Conservation (phyloP, 2,888 invertebrate species). For the Torymus tubicola region DNA sequence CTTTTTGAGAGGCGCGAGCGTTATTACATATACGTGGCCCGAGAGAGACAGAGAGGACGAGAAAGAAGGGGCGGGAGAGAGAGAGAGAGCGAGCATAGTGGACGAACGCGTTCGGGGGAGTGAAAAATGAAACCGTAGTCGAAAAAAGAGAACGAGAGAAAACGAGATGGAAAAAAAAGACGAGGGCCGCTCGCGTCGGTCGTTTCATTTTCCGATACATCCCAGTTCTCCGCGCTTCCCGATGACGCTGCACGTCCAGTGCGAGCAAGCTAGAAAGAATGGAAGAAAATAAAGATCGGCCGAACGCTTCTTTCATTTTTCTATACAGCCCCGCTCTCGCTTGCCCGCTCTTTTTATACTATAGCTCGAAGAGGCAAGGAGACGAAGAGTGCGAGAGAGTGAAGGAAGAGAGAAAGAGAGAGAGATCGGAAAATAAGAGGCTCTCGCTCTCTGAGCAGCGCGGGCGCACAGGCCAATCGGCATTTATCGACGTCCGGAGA, state of each 20-base stretch:
- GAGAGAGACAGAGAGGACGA: too few relatives aligned
- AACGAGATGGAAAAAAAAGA: slow-evolving; percentile 1
- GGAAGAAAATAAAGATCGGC: neutral
- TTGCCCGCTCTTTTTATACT: too few relatives aligned
- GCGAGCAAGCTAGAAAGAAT: neutral
- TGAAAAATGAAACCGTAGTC: slow-evolving; percentile 45
- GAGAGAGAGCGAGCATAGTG: too few relatives aligned
- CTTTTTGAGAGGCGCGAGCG: too few relatives aligned
- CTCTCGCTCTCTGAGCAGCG: neutral
- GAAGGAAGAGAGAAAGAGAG: too few relatives aligned
- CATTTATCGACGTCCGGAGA: slow-evolving; percentile 34
- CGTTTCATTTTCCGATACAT: slow-evolving; percentile 43
- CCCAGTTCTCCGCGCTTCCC: neutral
- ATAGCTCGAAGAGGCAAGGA: too few relatives aligned
- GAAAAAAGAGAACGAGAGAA: neutral
- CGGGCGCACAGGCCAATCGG: slow-evolving; percentile 25
- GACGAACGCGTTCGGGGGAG: neutral
- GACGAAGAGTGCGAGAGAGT: too few relatives aligned
- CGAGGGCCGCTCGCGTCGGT: slow-evolving; percentile 9
- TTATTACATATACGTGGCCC: too few relatives aligned
- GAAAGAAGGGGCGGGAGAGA: too few relatives aligned
- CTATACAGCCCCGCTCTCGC: too few relatives aligned
- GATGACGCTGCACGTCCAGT: slow-evolving; percentile 40
- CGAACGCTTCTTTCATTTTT: neutral
- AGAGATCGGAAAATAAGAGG: slow-evolving; percentile 13